Conservation (phyloP, 2,888 invertebrate species). For the Furcula furcula region DNA sequence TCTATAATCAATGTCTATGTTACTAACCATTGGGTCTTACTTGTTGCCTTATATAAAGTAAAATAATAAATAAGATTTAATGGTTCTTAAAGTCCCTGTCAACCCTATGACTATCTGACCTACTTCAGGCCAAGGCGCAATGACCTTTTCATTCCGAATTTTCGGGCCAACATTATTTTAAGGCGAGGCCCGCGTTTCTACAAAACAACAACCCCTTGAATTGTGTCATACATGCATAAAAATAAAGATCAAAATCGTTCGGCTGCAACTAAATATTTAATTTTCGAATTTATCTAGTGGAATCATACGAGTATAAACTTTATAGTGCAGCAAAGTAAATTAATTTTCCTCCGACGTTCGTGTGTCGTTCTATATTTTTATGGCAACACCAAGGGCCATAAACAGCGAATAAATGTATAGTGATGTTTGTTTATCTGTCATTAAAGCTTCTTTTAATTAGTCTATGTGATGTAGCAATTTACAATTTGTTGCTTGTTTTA, state of each 20-base stretch:
- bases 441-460: slow-evolving; percentile 21
- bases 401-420: slow-evolving; percentile 36
- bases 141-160: slow-evolving; percentile 50
- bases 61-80: too few species aligned
- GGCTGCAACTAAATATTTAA: slow-evolving; percentile 53
- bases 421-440: slow-evolving; percentile 33
- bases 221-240: slow-evolving; percentile 28
- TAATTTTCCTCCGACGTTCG: slow-evolving; percentile 44
- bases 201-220: slow-evolving; percentile 28
- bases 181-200: slow-evolving; percentile 54
- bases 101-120: slow-evolving; percentile 60
- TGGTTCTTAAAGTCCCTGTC: too few species aligned
- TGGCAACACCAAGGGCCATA: slow-evolving; percentile 32
- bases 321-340: slow-evolving; percentile 68
- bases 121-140: slow-evolving; percentile 55
- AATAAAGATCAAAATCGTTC: slow-evolving; percentile 40
- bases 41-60: too few species aligned
- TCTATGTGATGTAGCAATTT: slow-evolving; percentile 9
- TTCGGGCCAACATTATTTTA: slow-evolving; percentile 65
- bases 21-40: too few species aligned
- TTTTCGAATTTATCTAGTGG: slow-evolving; percentile 77
- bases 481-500: slow-evolving; percentile 14
- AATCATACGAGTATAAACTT: slow-evolving; percentile 76
- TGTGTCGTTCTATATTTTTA: slow-evolving; percentile 40
- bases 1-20: too few species aligned